Conservation (phyloP, 2,797 vertebrate genomes). For the Glossophaga mutica region DNA sequence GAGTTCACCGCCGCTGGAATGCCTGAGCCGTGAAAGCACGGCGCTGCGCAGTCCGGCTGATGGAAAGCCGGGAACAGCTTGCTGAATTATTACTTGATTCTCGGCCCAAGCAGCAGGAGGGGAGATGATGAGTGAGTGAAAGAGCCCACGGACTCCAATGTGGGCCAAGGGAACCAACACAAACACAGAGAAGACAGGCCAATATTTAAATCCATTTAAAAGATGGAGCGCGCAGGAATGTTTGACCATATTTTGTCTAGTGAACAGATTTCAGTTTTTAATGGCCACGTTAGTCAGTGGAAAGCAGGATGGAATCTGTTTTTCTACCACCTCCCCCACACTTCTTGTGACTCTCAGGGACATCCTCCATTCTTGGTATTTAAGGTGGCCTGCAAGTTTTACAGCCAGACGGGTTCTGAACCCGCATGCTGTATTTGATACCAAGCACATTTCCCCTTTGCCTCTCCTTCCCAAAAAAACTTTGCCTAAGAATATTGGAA, state of each 20-base stretch:
- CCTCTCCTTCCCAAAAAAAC: background rate
- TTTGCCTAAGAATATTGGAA: background rate
- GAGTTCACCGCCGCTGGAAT: constrained; percentile 3
- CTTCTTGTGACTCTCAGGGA: background rate
- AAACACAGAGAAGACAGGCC: constrained; percentile 54
- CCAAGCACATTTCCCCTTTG: background rate
- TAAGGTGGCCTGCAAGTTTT: background rate
- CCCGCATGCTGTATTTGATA: background rate
- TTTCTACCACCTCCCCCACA: fast-evolving
- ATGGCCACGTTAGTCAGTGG: background rate
- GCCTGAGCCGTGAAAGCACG: background rate
- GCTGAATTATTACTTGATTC: constrained; percentile 69
- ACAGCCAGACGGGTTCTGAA: background rate
- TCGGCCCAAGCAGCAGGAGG: constrained; percentile 57
- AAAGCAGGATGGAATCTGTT: background rate
- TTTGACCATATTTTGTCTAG: constrained; percentile 45
- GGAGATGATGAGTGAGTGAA: constrained; percentile 61
- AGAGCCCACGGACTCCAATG: constrained; percentile 41
- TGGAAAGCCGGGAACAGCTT: constrained; percentile 44
- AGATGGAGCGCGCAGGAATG: constrained; percentile 27
- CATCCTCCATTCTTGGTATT: background rate
- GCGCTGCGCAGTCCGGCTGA: background rate
- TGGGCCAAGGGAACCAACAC: constrained; percentile 60
- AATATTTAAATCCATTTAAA: constrained; percentile 46
- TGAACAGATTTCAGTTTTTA: constrained; percentile 34